A percentile compares a stretch with the other conserved stretches of the same genome.
phyloP scores from a whole-genome alignment of 2,113 vertebrate species.

The Bujurquina vittata region DNA sequence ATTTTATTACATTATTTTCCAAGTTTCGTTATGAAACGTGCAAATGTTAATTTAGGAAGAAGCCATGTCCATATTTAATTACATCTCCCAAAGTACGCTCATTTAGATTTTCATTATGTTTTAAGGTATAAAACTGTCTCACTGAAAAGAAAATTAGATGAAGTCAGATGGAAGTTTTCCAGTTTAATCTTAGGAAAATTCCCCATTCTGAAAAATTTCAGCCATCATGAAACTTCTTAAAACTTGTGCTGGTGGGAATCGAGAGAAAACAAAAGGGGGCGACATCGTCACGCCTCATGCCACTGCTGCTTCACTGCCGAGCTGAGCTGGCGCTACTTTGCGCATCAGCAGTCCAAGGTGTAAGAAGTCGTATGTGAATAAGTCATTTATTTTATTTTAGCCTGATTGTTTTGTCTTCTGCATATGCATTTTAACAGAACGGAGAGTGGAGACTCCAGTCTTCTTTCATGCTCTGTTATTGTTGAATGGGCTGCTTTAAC shows the following conservation, averaged over 20 bases:
- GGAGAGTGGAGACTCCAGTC: neutral
- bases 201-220: neutral
- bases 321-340: neutral
- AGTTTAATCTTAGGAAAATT: neutral
- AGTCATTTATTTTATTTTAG: no score
- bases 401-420: neutral
- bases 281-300: constrained; percentile 49
- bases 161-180: no score
- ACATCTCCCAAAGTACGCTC: fast-evolving
- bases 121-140: fast-evolving
- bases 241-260: neutral
- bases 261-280: constrained; percentile 68
- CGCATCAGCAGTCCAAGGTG: neutral
- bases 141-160: fast-evolving
- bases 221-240: neutral
- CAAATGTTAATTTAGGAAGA: neutral
- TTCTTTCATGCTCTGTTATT: neutral
- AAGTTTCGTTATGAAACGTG: neutral
- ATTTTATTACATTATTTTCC: neutral
- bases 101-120: neutral
- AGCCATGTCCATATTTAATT: neutral
- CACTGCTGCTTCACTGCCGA: neutral
- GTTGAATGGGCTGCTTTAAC: neutral
- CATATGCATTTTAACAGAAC: neutral
- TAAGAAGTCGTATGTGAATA: neutral